Conservation (phyloP, 2,113 vertebrate species). For the Hippocampus mohnikei region DNA sequence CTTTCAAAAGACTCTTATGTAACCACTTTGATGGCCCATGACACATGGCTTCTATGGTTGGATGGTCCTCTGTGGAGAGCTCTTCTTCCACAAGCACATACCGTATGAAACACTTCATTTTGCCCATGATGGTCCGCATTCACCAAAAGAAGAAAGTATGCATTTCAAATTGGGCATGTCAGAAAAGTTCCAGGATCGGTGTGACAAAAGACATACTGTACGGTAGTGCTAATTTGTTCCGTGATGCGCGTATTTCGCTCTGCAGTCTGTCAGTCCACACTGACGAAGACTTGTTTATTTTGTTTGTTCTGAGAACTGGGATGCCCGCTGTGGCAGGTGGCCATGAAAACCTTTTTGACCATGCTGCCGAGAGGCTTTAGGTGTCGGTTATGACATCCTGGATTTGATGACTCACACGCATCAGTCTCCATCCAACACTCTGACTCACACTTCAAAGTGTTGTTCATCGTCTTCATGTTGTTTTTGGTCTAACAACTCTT, state of each 20-base stretch:
- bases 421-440: conserved; percentile 24
- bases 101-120: no score
- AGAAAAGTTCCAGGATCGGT: no score
- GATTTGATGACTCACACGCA: conserved; percentile 48
- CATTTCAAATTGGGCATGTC: neutral
- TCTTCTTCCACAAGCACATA: no score
- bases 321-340: neutral
- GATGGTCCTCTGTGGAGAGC: neutral
- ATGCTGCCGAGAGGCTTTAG: neutral
- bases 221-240: no score
- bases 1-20: conserved; percentile 46
- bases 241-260: neutral
- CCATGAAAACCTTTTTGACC: neutral
- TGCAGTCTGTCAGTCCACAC: neutral
- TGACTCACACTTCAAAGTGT: conserved; percentile 46
- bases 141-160: neutral
- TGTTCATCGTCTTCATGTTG: conserved; percentile 27
- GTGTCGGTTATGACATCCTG: conserved; percentile 38
- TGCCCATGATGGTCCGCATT: neutral
- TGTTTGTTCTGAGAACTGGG: neutral
- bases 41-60: neutral
- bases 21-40: conserved; percentile 7
- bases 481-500: conserved; percentile 15
- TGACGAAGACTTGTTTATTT: neutral
- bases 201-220: no score